Conservation (phyloP, 1,140 invertebrate genomes). For the Neomicropteryx cornuta region DNA sequence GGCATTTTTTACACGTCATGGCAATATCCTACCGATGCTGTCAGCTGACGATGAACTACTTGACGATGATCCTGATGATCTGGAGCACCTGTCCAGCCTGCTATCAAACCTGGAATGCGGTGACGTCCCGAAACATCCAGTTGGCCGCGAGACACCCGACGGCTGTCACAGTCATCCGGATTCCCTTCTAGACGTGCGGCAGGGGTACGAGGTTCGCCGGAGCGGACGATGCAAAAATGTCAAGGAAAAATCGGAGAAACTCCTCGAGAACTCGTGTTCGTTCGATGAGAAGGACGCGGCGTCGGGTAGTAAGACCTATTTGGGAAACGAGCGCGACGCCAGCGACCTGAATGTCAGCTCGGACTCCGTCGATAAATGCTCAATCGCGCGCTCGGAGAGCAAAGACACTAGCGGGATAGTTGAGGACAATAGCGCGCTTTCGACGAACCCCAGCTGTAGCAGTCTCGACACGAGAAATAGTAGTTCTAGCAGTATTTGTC, state of each 20-base stretch:
- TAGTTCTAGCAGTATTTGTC: too few species aligned
- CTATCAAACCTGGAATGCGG: too few species aligned
- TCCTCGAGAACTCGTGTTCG: not conserved
- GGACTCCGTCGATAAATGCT: conserved; percentile 15
- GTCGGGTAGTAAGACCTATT: not conserved
- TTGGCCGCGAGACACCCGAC: conserved; percentile 28
- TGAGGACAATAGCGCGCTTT: too few species aligned
- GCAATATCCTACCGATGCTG: conserved; percentile 63
- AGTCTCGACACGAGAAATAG: too few species aligned
- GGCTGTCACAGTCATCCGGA: conserved; percentile 29
- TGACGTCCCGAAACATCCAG: too few species aligned
- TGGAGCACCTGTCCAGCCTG: too few species aligned
- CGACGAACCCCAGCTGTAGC: too few species aligned
- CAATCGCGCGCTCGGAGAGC: conserved; percentile 10
- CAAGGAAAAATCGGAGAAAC: conserved; percentile 11
- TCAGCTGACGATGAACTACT: conserved; percentile 40
- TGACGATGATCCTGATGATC: too few species aligned
- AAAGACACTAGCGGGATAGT: too few species aligned
- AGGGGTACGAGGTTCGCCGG: conserved; percentile 25
- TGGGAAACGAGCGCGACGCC: conserved; percentile 22
- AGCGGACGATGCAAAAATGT: conserved; percentile 13
- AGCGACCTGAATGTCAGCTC: conserved; percentile 27
- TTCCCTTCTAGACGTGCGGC: conserved; percentile 15
- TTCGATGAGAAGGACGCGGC: not conserved
- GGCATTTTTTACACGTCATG: conserved; percentile 82